Evolutionary conservation across 23 tunicate species (phyloP).

Genomic region (Botrylloides violaceus): DNA sequence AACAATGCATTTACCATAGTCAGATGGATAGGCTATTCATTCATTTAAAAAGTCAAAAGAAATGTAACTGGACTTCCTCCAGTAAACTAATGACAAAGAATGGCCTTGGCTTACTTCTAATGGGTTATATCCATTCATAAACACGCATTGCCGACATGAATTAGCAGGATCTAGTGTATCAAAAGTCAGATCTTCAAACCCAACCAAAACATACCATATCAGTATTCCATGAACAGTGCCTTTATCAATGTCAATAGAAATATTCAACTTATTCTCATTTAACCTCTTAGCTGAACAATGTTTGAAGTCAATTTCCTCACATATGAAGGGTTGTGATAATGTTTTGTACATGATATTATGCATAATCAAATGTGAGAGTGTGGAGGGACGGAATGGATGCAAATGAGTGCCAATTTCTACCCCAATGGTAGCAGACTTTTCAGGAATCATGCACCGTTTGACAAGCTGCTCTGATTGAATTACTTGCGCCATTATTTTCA

Average conservation of each 20-base stretch:
- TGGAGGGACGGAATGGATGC: background rate
- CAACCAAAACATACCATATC: background rate
- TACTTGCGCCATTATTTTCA: slow-evolving; percentile 24
- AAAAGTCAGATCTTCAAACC: background rate
- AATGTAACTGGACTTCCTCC: background rate
- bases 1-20: too few relatives aligned
- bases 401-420: slow-evolving; percentile 41
- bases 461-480: slow-evolving; percentile 48
- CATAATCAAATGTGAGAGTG: background rate
- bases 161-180: background rate
- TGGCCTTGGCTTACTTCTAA: background rate
- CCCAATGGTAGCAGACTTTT: slow-evolving; percentile 55
- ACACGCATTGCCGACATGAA: background rate
- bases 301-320: background rate
- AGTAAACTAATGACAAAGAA: background rate
- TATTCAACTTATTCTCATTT: background rate
- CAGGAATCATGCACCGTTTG: slow-evolving; percentile 39
- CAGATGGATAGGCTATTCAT: too few relatives aligned
- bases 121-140: background rate
- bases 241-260: background rate
- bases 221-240: background rate
- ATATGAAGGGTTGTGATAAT: background rate
- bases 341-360: background rate
- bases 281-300: background rate
- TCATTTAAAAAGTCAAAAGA: background rate